phyloP scores from a whole-genome alignment of 2,888 invertebrate genomes.

The Epistrophe grossulariae region DNA sequence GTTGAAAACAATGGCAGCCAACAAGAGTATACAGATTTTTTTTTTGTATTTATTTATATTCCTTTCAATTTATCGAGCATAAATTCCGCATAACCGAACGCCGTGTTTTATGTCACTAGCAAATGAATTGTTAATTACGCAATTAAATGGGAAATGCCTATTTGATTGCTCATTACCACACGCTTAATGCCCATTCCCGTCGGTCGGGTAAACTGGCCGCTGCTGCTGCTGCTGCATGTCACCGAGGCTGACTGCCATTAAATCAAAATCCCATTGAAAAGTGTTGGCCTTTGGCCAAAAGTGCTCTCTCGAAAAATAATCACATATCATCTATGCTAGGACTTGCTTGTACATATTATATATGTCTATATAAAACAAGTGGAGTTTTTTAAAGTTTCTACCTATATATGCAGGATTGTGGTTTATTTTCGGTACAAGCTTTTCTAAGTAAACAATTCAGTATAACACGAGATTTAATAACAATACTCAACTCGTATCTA shows the following conservation, averaged over 20 bases:
- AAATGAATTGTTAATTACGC: constrained; percentile 76
- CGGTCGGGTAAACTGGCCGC: background rate
- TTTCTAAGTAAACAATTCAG: constrained; percentile 33
- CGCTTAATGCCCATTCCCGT: constrained; percentile 56
- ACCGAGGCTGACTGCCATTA: constrained; percentile 70
- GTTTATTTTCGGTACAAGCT: background rate
- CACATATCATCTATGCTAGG: constrained; percentile 53
- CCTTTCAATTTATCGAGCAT: constrained; percentile 57
- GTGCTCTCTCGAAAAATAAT: constrained; percentile 60
- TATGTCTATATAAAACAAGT: constrained; percentile 13
- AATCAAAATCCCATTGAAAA: constrained; percentile 72
- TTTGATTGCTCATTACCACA: constrained; percentile 73
- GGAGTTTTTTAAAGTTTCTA: constrained; percentile 39
- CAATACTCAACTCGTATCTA: background rate
- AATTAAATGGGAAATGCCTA: constrained; percentile 75
- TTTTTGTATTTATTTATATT: background rate
- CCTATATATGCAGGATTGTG: background rate
- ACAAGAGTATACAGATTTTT: constrained; percentile 11
- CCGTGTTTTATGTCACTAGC: constrained; percentile 74
- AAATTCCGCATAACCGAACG: constrained; percentile 72
- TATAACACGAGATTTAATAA: constrained; percentile 40
- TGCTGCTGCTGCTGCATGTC: constrained; percentile 47
- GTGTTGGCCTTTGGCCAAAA: constrained; percentile 66
- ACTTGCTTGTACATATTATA: background rate
- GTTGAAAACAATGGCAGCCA: constrained; percentile 66